Conservation (phyloP, 2,888 invertebrate genomes). For the Amiota minor region DNA sequence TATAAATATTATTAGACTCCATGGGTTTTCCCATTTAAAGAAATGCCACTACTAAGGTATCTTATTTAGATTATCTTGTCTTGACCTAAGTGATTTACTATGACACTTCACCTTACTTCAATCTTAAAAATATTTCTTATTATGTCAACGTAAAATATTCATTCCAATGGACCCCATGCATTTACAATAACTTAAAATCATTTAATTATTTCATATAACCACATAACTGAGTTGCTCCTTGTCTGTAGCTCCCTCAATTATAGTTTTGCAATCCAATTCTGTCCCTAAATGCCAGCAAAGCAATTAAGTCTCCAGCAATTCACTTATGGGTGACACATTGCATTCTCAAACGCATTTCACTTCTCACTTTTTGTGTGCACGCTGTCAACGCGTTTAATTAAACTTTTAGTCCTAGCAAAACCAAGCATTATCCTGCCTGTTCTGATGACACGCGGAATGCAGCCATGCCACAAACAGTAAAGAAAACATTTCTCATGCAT, state of each 20-base stretch:
- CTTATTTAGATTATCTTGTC: too few species aligned
- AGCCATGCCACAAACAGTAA: neutral
- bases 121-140: too few species aligned
- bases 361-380: slow-evolving; percentile 42
- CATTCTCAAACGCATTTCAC: slow-evolving; percentile 46
- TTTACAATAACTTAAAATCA: too few species aligned
- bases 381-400: slow-evolving; percentile 23
- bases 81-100: too few species aligned
- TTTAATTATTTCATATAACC: slow-evolving; percentile 15
- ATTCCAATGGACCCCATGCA: too few species aligned
- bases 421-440: too few species aligned
- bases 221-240: slow-evolving; percentile 3
- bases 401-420: neutral
- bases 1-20: too few species aligned
- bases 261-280: neutral
- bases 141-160: too few species aligned
- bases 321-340: slow-evolving; percentile 29
- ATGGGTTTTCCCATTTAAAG: too few species aligned
- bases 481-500: neutral
- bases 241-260: neutral
- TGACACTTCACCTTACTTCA: too few species aligned
- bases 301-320: slow-evolving; percentile 28
- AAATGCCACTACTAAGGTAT: too few species aligned
- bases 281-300: slow-evolving; percentile 30
- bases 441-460: too few species aligned